Evolutionary conservation across 1,140 invertebrate species (phyloP).

Genomic region (Drosophila sproati): DNA sequence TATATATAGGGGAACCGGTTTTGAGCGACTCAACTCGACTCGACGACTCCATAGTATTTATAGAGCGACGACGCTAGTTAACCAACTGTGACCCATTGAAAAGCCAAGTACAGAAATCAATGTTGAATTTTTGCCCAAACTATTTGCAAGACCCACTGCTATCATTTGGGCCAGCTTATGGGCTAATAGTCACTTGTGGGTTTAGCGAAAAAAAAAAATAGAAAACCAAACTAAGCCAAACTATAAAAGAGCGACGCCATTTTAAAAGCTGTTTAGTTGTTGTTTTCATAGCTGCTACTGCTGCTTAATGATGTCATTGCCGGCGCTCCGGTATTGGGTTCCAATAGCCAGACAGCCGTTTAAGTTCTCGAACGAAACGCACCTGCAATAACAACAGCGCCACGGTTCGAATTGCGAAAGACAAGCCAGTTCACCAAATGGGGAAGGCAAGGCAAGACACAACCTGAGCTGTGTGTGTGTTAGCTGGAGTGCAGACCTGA

Average conservation of each 20-base stretch:
- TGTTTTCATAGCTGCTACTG: slow-evolving; percentile 59
- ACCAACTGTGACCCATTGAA: slow-evolving; percentile 48
- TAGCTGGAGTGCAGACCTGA: slow-evolving; percentile 32
- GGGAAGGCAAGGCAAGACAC: slow-evolving; percentile 2
- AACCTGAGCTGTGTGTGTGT: not conserved
- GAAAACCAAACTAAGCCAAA: not conserved
- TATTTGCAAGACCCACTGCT: not conserved
- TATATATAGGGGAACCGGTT: slow-evolving; percentile 60
- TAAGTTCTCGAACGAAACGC: slow-evolving; percentile 54
- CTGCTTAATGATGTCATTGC: slow-evolving; percentile 77
- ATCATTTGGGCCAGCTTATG: slow-evolving; percentile 29
- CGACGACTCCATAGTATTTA: slow-evolving; percentile 47
- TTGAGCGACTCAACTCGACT: slow-evolving; percentile 35
- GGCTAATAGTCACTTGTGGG: slow-evolving; percentile 18
- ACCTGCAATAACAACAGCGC: slow-evolving; percentile 54
- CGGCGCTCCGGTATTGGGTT: slow-evolving; percentile 44
- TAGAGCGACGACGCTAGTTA: slow-evolving; percentile 22
- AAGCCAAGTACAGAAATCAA: slow-evolving; percentile 32
- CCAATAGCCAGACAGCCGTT: slow-evolving; percentile 57
- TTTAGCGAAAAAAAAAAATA: slow-evolving; percentile 4
- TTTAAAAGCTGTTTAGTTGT: slow-evolving; percentile 60
- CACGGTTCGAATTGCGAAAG: slow-evolving; percentile 54
- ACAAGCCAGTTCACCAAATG: slow-evolving; percentile 34
- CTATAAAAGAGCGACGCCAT: slow-evolving; percentile 41
- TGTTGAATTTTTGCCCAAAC: slow-evolving; percentile 13